Evolutionary conservation across 2,797 vertebrate species (phyloP).

Genomic region (Threskiornis aethiopicus): DNA sequence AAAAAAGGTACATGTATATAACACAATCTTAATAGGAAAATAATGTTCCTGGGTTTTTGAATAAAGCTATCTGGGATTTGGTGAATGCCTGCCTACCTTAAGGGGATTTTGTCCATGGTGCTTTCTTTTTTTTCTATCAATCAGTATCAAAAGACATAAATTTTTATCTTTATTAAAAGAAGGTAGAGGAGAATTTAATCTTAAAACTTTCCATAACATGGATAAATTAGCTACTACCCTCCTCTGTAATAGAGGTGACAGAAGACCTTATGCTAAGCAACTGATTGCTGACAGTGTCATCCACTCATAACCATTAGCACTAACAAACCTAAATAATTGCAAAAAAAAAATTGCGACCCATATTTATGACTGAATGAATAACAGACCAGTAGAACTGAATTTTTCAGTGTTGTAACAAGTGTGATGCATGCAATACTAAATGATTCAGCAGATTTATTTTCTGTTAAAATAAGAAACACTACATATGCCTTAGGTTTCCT

Average conservation of each 20-base stretch:
- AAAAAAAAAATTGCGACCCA: neutral
- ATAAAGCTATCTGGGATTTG: neutral
- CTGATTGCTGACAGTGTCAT: neutral
- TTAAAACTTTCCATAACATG: neutral
- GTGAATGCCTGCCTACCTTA: neutral
- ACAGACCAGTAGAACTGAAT: neutral
- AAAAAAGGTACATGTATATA: neutral
- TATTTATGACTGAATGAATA: neutral
- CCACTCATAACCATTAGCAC: neutral
- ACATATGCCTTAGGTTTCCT: slow-evolving; percentile 35
- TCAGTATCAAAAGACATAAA: neutral
- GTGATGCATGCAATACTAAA: neutral
- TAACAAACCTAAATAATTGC: neutral
- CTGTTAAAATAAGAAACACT: neutral
- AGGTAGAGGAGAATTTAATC: neutral
- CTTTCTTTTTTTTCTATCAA: neutral
- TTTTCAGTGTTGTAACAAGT: neutral
- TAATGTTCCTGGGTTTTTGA: neutral
- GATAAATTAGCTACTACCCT: neutral
- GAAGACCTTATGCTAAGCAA: neutral
- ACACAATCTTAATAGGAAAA: neutral
- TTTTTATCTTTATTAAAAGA: neutral
- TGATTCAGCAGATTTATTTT: neutral
- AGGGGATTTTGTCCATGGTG: neutral
- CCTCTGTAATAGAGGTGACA: neutral